Percentiles rank a stretch among this genome's conserved stretches.
Conservation (phyloP, 2,888 invertebrate species). For the Venustoraphidia nigricollis region DNA sequence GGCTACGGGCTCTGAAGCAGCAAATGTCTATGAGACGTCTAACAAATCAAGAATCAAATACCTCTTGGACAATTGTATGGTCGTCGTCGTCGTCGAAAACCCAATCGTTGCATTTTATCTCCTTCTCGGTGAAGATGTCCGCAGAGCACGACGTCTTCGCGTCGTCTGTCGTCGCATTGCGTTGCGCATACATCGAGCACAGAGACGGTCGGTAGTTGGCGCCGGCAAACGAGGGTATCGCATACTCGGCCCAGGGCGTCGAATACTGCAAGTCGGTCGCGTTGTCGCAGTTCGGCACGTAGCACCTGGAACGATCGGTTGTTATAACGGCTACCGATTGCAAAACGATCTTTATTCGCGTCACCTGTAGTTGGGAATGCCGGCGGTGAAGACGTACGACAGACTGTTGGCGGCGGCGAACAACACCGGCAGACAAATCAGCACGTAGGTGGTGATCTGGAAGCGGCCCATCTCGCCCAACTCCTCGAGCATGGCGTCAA, state of each 20-base stretch:
- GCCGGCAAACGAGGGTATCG: constrained; percentile 27
- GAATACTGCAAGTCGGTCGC: constrained; percentile 20
- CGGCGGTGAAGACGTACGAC: constrained; percentile 44
- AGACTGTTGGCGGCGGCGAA: constrained; percentile 44
- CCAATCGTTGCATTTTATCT: constrained; percentile 32
- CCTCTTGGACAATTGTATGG: constrained; percentile 39
- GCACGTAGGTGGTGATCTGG: constrained; percentile 36
- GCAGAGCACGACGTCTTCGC: constrained; percentile 20
- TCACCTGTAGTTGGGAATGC: constrained; percentile 40
- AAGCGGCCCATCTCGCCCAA: constrained; percentile 42
- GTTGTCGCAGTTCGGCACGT: constrained; percentile 37
- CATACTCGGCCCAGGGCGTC: constrained; percentile 30
- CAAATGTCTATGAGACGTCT: too few species aligned
- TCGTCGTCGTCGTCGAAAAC: constrained; percentile 36
- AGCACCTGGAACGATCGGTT: constrained; percentile 26
- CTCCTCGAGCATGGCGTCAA: constrained; percentile 41
- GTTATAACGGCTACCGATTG: not conserved
- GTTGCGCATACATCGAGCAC: constrained; percentile 21
- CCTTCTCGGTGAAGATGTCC: constrained; percentile 24
- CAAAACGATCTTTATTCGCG: not conserved
- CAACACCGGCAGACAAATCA: constrained; percentile 40
- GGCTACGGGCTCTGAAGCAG: too few species aligned
- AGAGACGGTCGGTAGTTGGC: constrained; percentile 19
- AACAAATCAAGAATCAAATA: constrained; percentile 16
- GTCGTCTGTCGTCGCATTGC: constrained; percentile 9